Conservation (phyloP, 2,797 vertebrate species). For the Rhynchotus rufescens region DNA sequence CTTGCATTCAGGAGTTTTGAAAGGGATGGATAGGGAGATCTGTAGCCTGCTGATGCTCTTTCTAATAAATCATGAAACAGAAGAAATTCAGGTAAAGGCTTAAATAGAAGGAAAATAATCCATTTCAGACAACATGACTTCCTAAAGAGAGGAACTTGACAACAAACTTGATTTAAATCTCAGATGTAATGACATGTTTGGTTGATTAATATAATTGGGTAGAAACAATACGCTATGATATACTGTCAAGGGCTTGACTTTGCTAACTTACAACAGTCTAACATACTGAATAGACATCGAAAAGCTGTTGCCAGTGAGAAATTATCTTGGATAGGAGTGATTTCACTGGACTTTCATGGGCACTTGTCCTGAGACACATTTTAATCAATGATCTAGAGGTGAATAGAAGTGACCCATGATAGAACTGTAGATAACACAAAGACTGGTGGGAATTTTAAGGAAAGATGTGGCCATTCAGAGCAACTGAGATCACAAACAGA, state of each 20-base stretch:
- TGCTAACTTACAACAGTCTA: conserved; percentile 39
- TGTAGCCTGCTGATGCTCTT: background rate
- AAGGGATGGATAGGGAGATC: background rate
- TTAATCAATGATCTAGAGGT: conserved; percentile 36
- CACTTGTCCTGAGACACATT: conserved; percentile 1
- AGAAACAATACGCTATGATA: background rate
- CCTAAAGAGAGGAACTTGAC: conserved; percentile 42
- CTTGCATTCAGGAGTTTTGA: background rate
- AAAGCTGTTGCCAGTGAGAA: conserved; percentile 55
- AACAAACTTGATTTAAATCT: conserved; percentile 58
- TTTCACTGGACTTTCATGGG: conserved; percentile 13
- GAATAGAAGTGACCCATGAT: background rate
- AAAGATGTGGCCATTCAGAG: background rate
- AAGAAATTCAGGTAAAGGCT: conserved; percentile 1
- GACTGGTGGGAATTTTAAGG: background rate
- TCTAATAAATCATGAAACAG: background rate
- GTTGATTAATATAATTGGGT: conserved; percentile 52
- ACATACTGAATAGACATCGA: conserved; percentile 37
- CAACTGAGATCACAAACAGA: background rate
- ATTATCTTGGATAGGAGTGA: conserved; percentile 18
- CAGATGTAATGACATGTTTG: conserved; percentile 22
- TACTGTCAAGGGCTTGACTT: conserved; percentile 44
- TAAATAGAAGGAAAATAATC: conserved; percentile 52
- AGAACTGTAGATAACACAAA: background rate
- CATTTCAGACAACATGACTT: conserved; percentile 28